A percentile compares a stretch with the other conserved stretches of the same genome.
phyloP scores from a whole-genome alignment of 2,888 invertebrate genomes.

The Bedellia somnulentella region DNA sequence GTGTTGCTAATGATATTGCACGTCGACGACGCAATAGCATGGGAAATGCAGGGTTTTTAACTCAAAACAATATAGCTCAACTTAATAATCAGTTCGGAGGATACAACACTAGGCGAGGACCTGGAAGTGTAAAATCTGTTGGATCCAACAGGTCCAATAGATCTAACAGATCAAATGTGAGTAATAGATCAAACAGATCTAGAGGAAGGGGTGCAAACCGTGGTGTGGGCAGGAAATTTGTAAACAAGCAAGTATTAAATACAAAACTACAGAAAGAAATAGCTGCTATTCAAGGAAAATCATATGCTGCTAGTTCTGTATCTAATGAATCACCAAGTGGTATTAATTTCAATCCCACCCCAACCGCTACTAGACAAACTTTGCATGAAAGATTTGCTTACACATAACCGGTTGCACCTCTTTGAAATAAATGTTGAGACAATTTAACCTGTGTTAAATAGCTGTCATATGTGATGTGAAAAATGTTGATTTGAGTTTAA shows the following conservation, averaged over 20 bases:
- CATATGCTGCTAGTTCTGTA: constrained; percentile 15
- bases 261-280: constrained; percentile 46
- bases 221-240: constrained; percentile 33
- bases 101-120: constrained; percentile 30
- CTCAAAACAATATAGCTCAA: constrained; percentile 37
- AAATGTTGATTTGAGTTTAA: too few relatives aligned
- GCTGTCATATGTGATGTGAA: too few relatives aligned
- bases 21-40: constrained; percentile 42
- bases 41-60: constrained; percentile 37
- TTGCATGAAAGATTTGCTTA: constrained; percentile 49
- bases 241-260: constrained; percentile 39
- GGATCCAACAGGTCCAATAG: constrained; percentile 32
- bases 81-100: constrained; percentile 36
- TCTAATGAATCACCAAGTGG: constrained; percentile 20
- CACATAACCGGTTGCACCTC: too few relatives aligned
- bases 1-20: constrained; percentile 45
- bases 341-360: constrained; percentile 37
- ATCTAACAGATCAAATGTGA: constrained; percentile 24
- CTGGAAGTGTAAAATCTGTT: constrained; percentile 43
- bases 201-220: constrained; percentile 24
- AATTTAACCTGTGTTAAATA: too few relatives aligned
- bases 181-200: constrained; percentile 20
- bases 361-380: constrained; percentile 37
- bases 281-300: constrained; percentile 44
- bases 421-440: too few relatives aligned